Conservation (phyloP, 2,113 vertebrate species). For the Mobula birostris region DNA sequence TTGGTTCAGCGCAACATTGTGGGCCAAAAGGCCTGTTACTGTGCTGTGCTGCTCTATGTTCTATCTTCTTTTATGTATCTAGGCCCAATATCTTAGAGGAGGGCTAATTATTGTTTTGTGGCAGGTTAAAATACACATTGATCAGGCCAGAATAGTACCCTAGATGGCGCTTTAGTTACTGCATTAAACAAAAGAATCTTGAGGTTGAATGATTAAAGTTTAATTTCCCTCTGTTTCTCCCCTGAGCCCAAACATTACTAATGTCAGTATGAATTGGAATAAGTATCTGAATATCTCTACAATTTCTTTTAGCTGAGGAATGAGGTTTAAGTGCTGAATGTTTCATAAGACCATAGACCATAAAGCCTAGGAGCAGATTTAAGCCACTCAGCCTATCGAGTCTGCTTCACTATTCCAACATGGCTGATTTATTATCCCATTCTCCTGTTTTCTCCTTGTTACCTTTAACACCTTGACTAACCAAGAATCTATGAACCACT, state of each 20-base stretch:
- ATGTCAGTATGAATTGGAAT: not conserved
- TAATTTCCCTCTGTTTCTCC: not conserved
- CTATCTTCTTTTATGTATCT: not conserved
- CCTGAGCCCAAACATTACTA: not conserved
- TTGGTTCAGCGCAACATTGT: no score
- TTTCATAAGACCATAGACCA: not conserved
- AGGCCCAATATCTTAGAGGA: not conserved
- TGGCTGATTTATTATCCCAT: no score
- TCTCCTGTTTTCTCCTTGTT: no score
- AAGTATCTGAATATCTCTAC: not conserved
- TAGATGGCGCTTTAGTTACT: conserved; percentile 35
- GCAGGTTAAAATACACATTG: not conserved
- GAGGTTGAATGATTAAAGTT: not conserved
- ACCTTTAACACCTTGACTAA: no score
- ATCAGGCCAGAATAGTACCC: conserved; percentile 2
- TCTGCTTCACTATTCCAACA: no score
- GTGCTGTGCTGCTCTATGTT: no score
- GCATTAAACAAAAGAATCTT: not conserved
- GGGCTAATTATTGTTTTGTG: not conserved
- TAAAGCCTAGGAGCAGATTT: no score
- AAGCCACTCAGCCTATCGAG: no score
- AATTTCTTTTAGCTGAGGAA: not conserved
- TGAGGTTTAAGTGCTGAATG: not conserved
- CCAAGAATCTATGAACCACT: no score
- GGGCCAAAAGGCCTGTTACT: no score